These are phyloP conservation scores for Trematomus loennbergii DNA, from an alignment of 2,113 vertebrate species.

Conservation along the genomic window DNA sequence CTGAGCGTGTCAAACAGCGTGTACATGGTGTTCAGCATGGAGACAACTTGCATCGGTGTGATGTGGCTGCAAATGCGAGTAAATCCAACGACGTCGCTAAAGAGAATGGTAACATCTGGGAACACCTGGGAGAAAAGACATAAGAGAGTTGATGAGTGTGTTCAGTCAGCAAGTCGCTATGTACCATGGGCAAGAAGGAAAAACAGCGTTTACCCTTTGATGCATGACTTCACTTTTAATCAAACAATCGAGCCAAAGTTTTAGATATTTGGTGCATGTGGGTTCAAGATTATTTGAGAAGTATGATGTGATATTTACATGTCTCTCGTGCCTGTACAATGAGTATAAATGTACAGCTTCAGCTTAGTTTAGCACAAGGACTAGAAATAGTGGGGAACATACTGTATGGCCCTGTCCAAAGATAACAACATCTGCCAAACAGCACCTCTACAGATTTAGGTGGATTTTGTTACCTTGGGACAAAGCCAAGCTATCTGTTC, in stretches of 20 bases:
- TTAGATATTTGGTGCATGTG: neutral
- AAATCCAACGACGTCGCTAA: constrained; percentile 84
- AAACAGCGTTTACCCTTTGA: neutral
- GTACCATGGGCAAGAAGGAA: neutral
- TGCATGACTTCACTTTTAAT: neutral
- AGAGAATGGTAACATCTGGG: constrained; percentile 84
- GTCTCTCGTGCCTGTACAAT: neutral
- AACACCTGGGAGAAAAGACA: constrained; percentile 74
- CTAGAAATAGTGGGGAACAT: neutral
- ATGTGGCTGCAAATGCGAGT: constrained; percentile 85
- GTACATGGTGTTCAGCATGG: constrained; percentile 85
- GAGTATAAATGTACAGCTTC: neutral
- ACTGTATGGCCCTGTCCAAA: neutral
- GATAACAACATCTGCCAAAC: neutral
- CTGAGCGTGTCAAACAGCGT: constrained; percentile 85
- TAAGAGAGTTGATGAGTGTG: neutral
- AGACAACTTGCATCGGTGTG: constrained; percentile 84
- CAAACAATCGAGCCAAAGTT: neutral
- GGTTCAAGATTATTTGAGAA: neutral
- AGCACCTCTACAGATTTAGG: neutral
- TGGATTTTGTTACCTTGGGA: neutral
- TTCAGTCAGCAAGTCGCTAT: neutral
- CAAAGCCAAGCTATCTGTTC: neutral
- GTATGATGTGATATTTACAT: neutral
- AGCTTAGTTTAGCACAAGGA: neutral